Percentiles rank a stretch among this genome's conserved stretches.
phyloP scores from a whole-genome alignment of 2,888 invertebrate genomes.

The Pyralis farinalis region DNA sequence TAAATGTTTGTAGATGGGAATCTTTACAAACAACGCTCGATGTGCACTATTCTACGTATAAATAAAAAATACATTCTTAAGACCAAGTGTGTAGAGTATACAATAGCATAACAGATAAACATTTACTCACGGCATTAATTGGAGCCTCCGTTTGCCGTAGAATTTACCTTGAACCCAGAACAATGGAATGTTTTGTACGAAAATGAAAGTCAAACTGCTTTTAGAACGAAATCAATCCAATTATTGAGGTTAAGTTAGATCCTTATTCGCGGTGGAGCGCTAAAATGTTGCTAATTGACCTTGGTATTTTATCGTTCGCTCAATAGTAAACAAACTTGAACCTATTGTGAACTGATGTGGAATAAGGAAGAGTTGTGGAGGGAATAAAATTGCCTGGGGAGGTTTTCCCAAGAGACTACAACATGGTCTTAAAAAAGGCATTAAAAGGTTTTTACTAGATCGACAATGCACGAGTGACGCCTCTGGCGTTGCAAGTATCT shows the following conservation, averaged over 20 bases:
- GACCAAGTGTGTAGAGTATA: not conserved
- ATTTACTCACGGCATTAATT: conserved; percentile 15
- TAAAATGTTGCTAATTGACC: conserved; percentile 3
- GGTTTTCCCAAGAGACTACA: too few relatives aligned
- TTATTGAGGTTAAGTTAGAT: not conserved
- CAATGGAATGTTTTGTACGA: conserved; percentile 46
- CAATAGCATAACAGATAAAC: not conserved
- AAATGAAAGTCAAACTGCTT: conserved; percentile 48
- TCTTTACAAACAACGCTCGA: not conserved
- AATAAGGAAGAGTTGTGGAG: too few relatives aligned
- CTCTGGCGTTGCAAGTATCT: too few relatives aligned
- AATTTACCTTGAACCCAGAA: conserved; percentile 62
- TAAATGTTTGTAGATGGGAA: not conserved
- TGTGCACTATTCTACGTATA: too few relatives aligned
- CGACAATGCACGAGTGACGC: too few relatives aligned
- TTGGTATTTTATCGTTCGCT: not conserved
- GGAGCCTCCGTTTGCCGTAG: conserved; percentile 24
- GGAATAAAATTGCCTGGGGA: too few relatives aligned
- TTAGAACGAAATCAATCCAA: conserved; percentile 2
- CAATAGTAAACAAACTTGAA: too few relatives aligned
- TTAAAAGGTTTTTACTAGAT: too few relatives aligned
- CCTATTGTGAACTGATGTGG: too few relatives aligned
- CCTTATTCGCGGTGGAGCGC: not conserved
- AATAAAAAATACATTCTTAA: not conserved
- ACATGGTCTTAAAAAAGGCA: too few relatives aligned